Conservation (phyloP, 2,888 invertebrate genomes). For the Germaria angustata region DNA sequence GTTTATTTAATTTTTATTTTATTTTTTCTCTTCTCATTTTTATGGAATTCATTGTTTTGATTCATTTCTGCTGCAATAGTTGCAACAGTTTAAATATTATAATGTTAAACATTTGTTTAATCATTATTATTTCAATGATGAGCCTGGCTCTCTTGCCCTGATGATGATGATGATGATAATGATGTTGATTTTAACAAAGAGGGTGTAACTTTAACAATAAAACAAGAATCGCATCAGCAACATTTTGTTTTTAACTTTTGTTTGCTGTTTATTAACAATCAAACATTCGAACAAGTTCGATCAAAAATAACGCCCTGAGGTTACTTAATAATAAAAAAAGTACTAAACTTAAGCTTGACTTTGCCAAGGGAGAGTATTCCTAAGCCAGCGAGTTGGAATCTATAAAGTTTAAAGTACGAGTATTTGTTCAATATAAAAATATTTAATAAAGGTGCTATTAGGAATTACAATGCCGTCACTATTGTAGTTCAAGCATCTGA, state of each 20-base stretch:
- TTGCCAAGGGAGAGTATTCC: background rate
- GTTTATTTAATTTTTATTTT: background rate
- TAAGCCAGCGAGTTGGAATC: background rate
- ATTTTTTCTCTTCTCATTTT: background rate
- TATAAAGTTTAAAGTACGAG: no score
- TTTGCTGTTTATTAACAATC: conserved; percentile 72
- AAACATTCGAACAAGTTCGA: conserved; percentile 78
- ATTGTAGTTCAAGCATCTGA: no score
- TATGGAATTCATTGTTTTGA: background rate
- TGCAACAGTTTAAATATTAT: conserved; percentile 41
- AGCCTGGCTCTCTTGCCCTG: background rate
- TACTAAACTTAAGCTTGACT: conserved; percentile 6
- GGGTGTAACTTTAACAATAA: conserved; percentile 66
- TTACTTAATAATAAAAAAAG: conserved; percentile 3
- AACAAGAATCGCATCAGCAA: conserved; percentile 41
- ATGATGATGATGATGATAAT: conserved; percentile 34
- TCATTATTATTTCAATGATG: conserved; percentile 46
- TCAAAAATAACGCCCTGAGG: conserved; percentile 69
- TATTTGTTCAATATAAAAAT: no score
- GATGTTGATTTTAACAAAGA: conserved; percentile 61
- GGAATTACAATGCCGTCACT: no score
- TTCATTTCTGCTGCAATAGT: conserved; percentile 35
- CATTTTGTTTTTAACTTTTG: conserved; percentile 33
- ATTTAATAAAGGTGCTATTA: no score
- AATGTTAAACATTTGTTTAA: conserved; percentile 31